Conservation (phyloP, 2,797 vertebrate genomes). For the Eurystomus glaucurus region DNA sequence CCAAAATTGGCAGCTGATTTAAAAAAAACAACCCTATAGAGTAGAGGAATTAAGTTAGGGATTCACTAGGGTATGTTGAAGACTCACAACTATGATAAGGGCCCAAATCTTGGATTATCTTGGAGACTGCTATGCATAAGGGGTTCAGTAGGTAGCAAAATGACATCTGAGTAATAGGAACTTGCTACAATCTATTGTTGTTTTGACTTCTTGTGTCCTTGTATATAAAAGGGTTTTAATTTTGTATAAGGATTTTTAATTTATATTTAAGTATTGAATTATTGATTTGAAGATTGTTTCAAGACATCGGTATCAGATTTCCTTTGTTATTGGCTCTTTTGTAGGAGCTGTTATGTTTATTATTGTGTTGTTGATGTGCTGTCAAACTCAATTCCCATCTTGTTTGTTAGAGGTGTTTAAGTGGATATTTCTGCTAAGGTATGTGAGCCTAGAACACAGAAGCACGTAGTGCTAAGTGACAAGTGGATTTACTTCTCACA, state of each 20-base stretch:
- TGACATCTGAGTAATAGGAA: not conserved
- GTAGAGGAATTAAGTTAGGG: not conserved
- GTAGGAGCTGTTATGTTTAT: not conserved
- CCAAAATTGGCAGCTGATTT: not conserved
- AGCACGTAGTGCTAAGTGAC: not conserved
- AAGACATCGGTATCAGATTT: not conserved
- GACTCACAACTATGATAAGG: not conserved
- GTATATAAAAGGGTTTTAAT: not conserved
- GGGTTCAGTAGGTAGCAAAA: not conserved
- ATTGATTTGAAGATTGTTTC: not conserved
- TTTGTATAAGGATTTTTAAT: not conserved
- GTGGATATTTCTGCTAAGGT: not conserved
- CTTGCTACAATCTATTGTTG: fast-evolving
- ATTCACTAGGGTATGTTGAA: not conserved
- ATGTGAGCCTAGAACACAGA: not conserved
- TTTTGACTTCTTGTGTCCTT: not conserved
- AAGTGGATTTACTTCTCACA: not conserved
- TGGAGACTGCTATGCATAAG: fast-evolving
- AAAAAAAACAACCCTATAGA: fast-evolving
- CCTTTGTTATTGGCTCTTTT: not conserved
- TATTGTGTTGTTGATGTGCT: not conserved
- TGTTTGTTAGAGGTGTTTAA: not conserved
- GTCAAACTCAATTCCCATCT: not conserved
- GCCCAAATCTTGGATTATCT: not conserved
- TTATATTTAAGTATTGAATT: not conserved